Conservation (phyloP, 2,113 vertebrate genomes). For the Coptodon rendalli region DNA sequence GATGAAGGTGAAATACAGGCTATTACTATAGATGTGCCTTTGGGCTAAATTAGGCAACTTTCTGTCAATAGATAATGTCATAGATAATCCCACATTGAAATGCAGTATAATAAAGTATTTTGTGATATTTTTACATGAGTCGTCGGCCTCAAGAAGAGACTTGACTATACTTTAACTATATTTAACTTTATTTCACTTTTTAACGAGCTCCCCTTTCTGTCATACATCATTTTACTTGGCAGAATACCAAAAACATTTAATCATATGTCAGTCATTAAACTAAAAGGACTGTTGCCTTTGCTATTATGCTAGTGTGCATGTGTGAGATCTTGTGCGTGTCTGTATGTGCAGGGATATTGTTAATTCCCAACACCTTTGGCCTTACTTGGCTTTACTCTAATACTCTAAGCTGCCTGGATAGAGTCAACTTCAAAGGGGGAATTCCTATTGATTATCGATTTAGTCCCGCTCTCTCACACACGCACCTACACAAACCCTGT, state of each 20-base stretch:
- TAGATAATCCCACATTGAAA: not conserved
- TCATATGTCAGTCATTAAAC: not conserved
- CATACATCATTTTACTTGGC: not conserved
- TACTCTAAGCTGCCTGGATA: constrained; percentile 35
- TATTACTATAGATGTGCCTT: not conserved
- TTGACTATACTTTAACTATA: not conserved
- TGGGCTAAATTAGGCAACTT: not conserved
- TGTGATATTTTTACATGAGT: not conserved
- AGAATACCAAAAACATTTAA: not conserved
- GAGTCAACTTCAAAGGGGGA: constrained; percentile 11
- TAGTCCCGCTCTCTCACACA: not conserved
- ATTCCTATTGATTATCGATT: constrained; percentile 46
- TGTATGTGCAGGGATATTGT: not conserved
- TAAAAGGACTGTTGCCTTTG: not conserved
- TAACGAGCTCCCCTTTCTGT: not conserved
- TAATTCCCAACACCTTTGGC: constrained; percentile 14
- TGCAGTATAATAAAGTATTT: not conserved
- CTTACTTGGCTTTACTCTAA: constrained; percentile 47
- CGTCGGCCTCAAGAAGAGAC: not conserved
- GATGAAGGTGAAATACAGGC: not conserved
- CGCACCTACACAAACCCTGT: not conserved
- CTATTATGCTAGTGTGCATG: not conserved
- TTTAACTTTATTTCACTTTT: not conserved
- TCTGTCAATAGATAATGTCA: not conserved
- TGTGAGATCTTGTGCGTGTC: not conserved